phyloP scores from a whole-genome alignment of 2,888 invertebrate genomes.

The Brachyptera putata region DNA sequence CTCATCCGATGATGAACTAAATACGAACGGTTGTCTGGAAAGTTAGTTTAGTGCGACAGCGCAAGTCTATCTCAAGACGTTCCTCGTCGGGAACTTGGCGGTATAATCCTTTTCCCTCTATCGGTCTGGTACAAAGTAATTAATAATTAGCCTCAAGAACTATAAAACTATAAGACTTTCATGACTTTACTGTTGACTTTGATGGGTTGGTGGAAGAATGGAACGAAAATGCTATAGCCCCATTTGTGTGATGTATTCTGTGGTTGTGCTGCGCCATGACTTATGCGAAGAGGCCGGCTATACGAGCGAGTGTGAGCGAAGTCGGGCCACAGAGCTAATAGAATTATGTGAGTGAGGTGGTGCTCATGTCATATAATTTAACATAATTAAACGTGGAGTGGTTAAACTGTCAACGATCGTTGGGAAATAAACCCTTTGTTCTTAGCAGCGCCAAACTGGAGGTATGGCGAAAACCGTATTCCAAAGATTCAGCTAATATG shows the following conservation, averaged over 20 bases:
- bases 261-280: neutral
- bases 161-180: conserved; percentile 13
- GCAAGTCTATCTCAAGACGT: no score
- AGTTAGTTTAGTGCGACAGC: no score
- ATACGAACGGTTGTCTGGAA: neutral
- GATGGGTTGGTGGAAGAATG: neutral
- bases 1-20: no score
- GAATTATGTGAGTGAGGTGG: conserved; percentile 15
- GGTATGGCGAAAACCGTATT: no score
- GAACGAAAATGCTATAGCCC: neutral
- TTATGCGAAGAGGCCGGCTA: neutral
- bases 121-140: conserved; percentile 16
- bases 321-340: conserved; percentile 3
- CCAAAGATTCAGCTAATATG: neutral
- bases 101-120: no score
- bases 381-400: conserved; percentile 12
- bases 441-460: no score
- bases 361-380: conserved; percentile 10
- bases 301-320: neutral
- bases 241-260: neutral
- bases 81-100: no score
- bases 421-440: conserved; percentile 3
- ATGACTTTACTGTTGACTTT: conserved; percentile 1
- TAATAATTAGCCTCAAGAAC: conserved; percentile 16
- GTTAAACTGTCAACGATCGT: conserved; percentile 12